phyloP scores from a whole-genome alignment of 2,888 invertebrate species.

The Erebia epiphron region DNA sequence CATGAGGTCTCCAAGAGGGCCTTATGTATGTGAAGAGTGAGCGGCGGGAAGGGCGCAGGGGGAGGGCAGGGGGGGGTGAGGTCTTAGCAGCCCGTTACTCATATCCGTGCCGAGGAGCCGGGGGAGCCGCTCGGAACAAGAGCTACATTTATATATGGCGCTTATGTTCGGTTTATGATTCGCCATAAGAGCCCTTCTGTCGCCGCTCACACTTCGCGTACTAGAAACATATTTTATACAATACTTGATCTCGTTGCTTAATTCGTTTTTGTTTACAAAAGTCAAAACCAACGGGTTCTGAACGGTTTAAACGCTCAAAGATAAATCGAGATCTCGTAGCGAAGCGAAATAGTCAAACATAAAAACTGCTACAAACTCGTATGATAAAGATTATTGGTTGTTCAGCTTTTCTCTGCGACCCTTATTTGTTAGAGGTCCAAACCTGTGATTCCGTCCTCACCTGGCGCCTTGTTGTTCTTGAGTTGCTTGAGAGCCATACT shows the following conservation, averaged over 20 bases:
- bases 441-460: too few relatives aligned
- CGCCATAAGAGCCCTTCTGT: not conserved
- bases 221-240: not conserved
- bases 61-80: not conserved
- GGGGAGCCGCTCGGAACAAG: constrained; percentile 3
- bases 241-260: not conserved
- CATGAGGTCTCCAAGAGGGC: not conserved
- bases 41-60: not conserved
- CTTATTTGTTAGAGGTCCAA: too few relatives aligned
- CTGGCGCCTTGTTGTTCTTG: too few relatives aligned
- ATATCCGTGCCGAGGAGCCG: constrained; percentile 3
- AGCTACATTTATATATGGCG: constrained; percentile 1
- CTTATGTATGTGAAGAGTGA: not conserved
- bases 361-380: too few relatives aligned
- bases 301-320: too few relatives aligned
- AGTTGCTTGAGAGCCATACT: too few relatives aligned
- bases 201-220: not conserved
- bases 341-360: too few relatives aligned
- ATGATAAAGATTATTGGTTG: too few relatives aligned
- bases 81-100: constrained; percentile 6
- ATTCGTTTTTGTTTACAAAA: not conserved
- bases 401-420: too few relatives aligned
- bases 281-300: too few relatives aligned
- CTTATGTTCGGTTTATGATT: constrained; percentile 12
- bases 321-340: too few relatives aligned